These are phyloP conservation scores for Micrasema longulum DNA, from an alignment of 1,140 invertebrate species.

Conservation along the genomic window DNA sequence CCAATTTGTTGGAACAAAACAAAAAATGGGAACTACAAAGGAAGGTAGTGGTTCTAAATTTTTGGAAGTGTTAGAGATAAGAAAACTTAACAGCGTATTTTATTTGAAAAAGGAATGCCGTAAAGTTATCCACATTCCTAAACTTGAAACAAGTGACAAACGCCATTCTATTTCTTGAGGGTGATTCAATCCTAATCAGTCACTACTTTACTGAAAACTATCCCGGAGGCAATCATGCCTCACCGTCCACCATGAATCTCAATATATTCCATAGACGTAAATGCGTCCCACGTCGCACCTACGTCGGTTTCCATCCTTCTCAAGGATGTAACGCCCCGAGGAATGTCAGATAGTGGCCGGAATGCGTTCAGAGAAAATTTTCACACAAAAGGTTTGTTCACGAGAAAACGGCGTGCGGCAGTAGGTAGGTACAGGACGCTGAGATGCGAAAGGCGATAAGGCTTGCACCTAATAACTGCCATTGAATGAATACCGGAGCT, in stretches of 20 bases:
- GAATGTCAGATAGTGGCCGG: constrained; percentile 16
- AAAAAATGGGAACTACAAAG: not conserved
- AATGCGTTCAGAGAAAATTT: constrained; percentile 32
- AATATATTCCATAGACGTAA: no score
- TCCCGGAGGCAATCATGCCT: not conserved
- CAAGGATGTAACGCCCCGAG: constrained; percentile 6
- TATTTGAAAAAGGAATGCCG: constrained; percentile 29
- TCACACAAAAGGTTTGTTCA: constrained; percentile 31
- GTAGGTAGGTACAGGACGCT: not conserved
- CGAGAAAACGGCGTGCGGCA: constrained; percentile 16
- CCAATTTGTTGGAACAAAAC: not conserved
- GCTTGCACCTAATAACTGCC: constrained; percentile 23
- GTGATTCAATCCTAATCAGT: constrained; percentile 9
- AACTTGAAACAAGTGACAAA: constrained; percentile 28
- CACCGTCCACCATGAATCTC: not conserved
- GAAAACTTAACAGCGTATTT: constrained; percentile 7
- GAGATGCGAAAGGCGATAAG: constrained; percentile 23
- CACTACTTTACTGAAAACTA: constrained; percentile 2
- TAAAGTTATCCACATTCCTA: constrained; percentile 28
- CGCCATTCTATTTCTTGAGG: not conserved
- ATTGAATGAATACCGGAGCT: constrained; percentile 2
- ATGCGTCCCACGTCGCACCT: constrained; percentile 7
- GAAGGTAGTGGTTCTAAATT: no score
- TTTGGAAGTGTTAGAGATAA: not conserved
- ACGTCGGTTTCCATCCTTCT: not conserved